Percentiles rank a stretch among this genome's conserved stretches.
Evolutionary conservation across 2,113 vertebrate species (phyloP).

Genomic region (Saguinus midas): DNA sequence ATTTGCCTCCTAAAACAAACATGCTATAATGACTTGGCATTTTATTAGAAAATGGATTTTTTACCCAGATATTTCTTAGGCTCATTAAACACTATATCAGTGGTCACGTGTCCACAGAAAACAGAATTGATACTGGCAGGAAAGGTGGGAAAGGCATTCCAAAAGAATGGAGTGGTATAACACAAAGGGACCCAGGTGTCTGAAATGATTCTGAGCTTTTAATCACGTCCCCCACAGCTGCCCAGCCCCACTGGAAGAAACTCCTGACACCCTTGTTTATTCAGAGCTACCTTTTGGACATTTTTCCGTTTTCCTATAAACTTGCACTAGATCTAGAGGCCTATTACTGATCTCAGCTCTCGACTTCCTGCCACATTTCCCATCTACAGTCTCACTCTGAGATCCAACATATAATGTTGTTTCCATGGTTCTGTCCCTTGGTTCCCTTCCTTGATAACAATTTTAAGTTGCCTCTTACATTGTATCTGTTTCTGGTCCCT

Average conservation of each 20-base stretch:
- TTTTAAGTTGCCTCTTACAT: background rate
- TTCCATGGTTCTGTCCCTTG: background rate
- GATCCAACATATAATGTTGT: background rate
- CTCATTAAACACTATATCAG: background rate
- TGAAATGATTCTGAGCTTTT: background rate
- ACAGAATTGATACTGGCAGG: background rate
- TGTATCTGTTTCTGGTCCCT: background rate
- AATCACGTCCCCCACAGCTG: background rate
- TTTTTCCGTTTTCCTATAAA: background rate
- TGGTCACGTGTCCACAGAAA: background rate
- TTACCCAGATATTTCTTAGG: background rate
- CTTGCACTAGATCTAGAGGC: background rate
- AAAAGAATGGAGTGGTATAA: background rate
- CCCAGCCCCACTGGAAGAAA: background rate
- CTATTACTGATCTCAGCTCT: background rate
- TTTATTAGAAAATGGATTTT: conserved; percentile 24
- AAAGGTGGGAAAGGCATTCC: background rate
- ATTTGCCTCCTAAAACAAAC: background rate
- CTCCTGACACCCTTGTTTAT: background rate
- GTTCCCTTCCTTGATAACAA: background rate
- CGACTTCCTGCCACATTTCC: background rate
- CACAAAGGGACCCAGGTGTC: background rate
- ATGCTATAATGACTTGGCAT: background rate
- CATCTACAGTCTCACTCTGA: background rate
- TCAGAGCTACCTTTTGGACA: background rate